A percentile compares a stretch with the other conserved stretches of the same genome.
These are phyloP conservation scores for Origma solitaria DNA, from an alignment of 2,113 vertebrate species.

Conservation along the genomic window DNA sequence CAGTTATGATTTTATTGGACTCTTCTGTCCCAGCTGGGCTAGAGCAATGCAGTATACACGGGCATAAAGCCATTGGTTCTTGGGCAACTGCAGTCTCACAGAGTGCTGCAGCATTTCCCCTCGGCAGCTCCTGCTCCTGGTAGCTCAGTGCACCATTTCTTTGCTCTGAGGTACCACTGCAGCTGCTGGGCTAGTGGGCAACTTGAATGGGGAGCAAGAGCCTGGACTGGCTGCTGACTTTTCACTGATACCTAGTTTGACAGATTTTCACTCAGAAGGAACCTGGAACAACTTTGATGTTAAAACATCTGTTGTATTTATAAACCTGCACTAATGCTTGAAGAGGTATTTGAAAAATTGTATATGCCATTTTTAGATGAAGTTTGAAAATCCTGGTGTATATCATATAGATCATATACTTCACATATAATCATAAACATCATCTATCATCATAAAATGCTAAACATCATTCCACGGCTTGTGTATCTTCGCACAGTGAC, in stretches of 20 bases:
- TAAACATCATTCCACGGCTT: not conserved
- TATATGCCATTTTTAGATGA: not conserved
- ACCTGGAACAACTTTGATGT: not conserved
- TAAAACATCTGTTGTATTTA: not conserved
- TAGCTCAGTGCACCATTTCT: not conserved
- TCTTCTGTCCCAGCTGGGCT: not conserved
- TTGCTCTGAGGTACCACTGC: not conserved
- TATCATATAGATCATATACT: not conserved
- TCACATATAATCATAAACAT: not conserved
- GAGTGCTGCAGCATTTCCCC: not conserved
- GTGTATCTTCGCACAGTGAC: not conserved
- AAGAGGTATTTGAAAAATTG: not conserved
- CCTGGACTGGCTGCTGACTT: not conserved
- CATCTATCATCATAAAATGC: not conserved
- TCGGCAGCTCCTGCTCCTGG: accelerated
- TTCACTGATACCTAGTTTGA: not conserved
- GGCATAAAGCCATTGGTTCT: not conserved
- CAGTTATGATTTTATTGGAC: not conserved
- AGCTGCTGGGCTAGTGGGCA: not conserved
- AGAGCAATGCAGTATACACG: not conserved
- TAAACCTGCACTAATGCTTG: not conserved
- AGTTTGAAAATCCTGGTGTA: not conserved
- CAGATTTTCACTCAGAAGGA: not conserved
- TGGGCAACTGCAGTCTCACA: not conserved
- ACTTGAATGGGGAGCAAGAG: not conserved